Conservation (phyloP, 1,140 invertebrate genomes). For the Subanguina moxae region DNA sequence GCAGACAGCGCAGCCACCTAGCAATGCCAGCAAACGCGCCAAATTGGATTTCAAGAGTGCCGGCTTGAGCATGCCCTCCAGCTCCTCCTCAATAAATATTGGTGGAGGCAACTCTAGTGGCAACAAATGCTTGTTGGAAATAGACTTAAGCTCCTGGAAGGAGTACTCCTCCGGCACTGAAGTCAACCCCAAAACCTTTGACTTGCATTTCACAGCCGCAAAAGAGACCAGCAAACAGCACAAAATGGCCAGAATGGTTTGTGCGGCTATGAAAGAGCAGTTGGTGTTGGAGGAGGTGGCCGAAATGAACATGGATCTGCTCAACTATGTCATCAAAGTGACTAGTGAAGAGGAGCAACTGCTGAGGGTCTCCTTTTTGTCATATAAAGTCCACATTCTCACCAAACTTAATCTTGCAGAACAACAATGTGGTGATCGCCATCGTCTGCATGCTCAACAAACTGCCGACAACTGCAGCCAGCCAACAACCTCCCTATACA, state of each 20-base stretch:
- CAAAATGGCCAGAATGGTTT: conserved; percentile 1
- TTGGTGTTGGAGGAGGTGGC: background rate
- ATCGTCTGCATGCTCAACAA: background rate
- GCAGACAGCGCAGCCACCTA: no score
- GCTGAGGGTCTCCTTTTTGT: background rate
- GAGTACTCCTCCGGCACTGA: background rate
- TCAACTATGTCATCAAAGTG: background rate
- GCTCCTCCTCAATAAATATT: no score
- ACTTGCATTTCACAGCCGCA: background rate
- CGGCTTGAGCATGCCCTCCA: no score
- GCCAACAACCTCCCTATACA: background rate
- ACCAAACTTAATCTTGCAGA: background rate
- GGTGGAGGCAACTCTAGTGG: no score
- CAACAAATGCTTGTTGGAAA: background rate
- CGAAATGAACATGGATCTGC: background rate
- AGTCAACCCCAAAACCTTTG: background rate
- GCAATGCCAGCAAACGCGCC: no score
- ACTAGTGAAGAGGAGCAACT: background rate
- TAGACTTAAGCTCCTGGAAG: background rate
- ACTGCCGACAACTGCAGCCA: background rate
- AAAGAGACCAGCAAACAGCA: conserved; percentile 2
- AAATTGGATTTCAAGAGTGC: no score
- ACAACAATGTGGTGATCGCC: background rate
- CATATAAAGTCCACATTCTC: background rate
- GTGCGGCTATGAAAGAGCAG: background rate